These are phyloP conservation scores for Steinernema hermaphroditum DNA, from an alignment of 2,888 invertebrate genomes.

Conservation along the genomic window DNA sequence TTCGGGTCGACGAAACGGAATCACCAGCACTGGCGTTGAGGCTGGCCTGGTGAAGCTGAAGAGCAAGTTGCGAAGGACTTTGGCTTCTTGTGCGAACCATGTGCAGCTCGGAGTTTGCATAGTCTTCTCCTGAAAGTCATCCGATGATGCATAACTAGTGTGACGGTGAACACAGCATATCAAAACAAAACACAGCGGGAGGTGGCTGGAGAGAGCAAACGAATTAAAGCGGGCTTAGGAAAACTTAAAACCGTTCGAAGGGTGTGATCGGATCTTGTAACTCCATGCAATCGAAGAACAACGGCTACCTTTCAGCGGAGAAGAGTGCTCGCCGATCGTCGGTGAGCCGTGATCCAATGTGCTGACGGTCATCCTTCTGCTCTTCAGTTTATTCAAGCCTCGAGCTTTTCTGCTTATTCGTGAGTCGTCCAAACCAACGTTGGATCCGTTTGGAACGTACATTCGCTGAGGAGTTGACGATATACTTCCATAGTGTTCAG, in stretches of 20 bases:
- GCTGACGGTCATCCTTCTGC: conserved; percentile 15
- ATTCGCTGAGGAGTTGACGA: background rate
- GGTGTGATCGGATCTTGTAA: background rate
- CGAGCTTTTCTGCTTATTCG: background rate
- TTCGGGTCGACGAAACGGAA: conserved; percentile 17
- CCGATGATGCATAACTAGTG: background rate
- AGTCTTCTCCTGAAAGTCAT: conserved; percentile 34
- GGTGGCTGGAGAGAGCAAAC: background rate
- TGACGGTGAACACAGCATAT: background rate
- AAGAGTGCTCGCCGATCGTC: conserved; percentile 15
- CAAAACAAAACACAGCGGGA: background rate
- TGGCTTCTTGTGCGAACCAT: conserved; percentile 47
- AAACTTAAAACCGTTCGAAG: background rate
- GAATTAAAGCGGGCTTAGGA: background rate
- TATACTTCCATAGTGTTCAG: conserved; percentile 12
- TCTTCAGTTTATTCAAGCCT: conserved; percentile 22
- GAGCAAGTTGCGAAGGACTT: conserved; percentile 43
- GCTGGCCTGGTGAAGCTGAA: conserved; percentile 37
- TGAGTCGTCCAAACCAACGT: conserved; percentile 13
- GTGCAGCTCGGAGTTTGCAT: conserved; percentile 30
- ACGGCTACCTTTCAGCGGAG: conserved; percentile 29
- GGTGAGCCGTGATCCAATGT: conserved; percentile 15
- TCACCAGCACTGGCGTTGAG: conserved; percentile 24
- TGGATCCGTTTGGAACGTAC: conserved; percentile 21
- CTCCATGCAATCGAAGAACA: background rate